phyloP scores from a whole-genome alignment of 2,888 invertebrate genomes.

The Agrilus cyanescens region DNA sequence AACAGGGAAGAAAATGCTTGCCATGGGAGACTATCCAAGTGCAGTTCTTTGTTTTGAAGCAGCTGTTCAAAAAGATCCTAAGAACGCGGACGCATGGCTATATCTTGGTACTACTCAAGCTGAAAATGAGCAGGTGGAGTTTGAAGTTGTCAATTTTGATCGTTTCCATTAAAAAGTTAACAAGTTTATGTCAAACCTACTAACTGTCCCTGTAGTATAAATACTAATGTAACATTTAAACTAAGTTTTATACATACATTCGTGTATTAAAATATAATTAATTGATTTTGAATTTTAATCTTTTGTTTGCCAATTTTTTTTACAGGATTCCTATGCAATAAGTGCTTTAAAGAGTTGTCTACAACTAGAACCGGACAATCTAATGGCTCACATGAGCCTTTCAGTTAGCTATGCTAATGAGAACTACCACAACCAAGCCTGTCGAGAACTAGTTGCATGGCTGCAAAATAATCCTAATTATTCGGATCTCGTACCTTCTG shows the following conservation, averaged over 20 bases:
- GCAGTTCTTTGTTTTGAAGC: conserved; percentile 96
- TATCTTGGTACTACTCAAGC: conserved; percentile 85
- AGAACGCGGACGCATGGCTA: conserved; percentile 76
- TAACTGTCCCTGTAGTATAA: too few relatives aligned
- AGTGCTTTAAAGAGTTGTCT: conserved; percentile 80
- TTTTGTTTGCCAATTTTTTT: conserved; percentile 7
- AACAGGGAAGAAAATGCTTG: conserved; percentile 72
- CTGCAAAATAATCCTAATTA: conserved; percentile 72
- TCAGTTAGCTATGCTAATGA: conserved; percentile 96
- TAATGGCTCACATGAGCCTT: conserved; percentile 76
- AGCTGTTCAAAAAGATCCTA: conserved; percentile 72
- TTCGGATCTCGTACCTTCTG: conserved; percentile 51
- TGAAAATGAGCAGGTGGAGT: conserved; percentile 82
- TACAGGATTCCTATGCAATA: conserved; percentile 78
- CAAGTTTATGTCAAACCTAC: neutral
- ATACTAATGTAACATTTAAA: too few relatives aligned
- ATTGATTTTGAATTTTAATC: neutral
- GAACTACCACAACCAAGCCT: conserved; percentile 82
- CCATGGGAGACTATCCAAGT: conserved; percentile 83
- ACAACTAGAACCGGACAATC: conserved; percentile 65
- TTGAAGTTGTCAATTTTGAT: too few relatives aligned
- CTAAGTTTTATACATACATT: neutral
- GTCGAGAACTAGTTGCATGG: conserved; percentile 69
- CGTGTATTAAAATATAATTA: neutral
- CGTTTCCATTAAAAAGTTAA: neutral